These are phyloP conservation scores for Nudaria mundana DNA, from an alignment of 2,888 invertebrate genomes.

Conservation along the genomic window DNA sequence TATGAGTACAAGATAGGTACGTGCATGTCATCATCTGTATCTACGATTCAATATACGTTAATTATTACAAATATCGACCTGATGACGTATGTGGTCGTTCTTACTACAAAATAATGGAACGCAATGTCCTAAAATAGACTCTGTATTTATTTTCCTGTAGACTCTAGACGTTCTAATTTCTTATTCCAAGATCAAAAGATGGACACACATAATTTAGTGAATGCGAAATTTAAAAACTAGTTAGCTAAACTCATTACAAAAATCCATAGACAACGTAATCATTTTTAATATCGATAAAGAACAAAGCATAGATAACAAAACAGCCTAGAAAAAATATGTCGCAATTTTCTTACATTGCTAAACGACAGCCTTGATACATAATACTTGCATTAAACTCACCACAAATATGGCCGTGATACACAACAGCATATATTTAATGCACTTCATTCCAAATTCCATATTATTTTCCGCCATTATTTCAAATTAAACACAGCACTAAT, in stretches of 20 bases:
- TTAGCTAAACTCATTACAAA: background rate
- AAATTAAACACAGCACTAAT: slow-evolving; percentile 15
- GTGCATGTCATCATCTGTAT: too few species aligned
- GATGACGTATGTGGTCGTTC: too few species aligned
- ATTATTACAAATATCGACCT: too few species aligned
- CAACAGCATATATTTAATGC: slow-evolving; percentile 88
- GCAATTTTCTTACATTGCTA: slow-evolving; percentile 15
- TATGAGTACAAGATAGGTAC: too few species aligned
- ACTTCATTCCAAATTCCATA: slow-evolving; percentile 85
- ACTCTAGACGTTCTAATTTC: too few species aligned
- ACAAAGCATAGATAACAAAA: slow-evolving; percentile 6
- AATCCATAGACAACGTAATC: slow-evolving; percentile 1
- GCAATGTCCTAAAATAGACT: too few species aligned
- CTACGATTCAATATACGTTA: too few species aligned
- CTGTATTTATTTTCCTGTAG: too few species aligned
- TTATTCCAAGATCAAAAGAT: too few species aligned
- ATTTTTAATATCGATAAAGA: background rate
- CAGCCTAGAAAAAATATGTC: slow-evolving; percentile 21
- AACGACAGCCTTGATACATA: background rate
- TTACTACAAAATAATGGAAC: too few species aligned
- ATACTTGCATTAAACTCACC: slow-evolving; percentile 78
- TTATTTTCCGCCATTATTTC: slow-evolving; percentile 57
- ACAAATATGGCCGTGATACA: slow-evolving; percentile 89
- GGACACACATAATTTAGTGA: too few species aligned
- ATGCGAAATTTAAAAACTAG: too few species aligned